These are phyloP conservation scores for Platyrinchus mystaceus DNA, from an alignment of 2,797 vertebrate species.

Conservation along the genomic window DNA sequence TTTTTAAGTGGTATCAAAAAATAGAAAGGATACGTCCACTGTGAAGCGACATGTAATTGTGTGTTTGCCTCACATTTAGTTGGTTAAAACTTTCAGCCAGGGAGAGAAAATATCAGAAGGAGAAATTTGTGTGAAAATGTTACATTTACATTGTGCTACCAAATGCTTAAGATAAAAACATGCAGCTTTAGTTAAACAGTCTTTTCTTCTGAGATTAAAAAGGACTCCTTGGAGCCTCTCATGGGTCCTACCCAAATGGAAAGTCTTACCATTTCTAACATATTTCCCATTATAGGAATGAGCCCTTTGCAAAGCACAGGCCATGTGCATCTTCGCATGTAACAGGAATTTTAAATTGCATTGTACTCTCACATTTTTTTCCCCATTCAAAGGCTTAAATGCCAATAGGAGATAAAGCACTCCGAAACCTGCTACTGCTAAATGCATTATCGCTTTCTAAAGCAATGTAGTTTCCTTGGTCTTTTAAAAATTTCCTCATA, in stretches of 20 bases:
- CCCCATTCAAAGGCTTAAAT: conserved; percentile 42
- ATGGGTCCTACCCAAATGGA: conserved; percentile 24
- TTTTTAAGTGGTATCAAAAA: not conserved
- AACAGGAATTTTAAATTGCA: conserved; percentile 52
- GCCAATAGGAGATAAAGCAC: conserved; percentile 34
- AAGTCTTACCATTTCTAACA: not conserved
- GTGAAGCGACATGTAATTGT: not conserved
- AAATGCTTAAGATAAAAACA: conserved; percentile 37
- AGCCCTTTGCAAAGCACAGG: conserved; percentile 9
- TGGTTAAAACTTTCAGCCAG: not conserved
- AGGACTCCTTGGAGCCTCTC: conserved; percentile 1
- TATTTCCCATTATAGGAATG: conserved; percentile 21
- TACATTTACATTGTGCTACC: not conserved
- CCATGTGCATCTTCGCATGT: conserved; percentile 56
- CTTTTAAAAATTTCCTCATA: conserved; percentile 41
- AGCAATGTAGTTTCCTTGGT: conserved; percentile 50
- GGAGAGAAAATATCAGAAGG: not conserved
- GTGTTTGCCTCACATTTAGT: not conserved
- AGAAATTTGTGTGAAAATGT: not conserved
- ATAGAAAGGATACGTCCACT: not conserved
- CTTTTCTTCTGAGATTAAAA: not conserved
- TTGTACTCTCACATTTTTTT: conserved; percentile 26
- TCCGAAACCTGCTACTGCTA: not conserved
- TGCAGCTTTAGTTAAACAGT: conserved; percentile 23
- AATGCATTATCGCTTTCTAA: conserved; percentile 38